These are phyloP conservation scores for Cygnus atratus DNA, from an alignment of 2,113 vertebrate genomes.

Conservation along the genomic window DNA sequence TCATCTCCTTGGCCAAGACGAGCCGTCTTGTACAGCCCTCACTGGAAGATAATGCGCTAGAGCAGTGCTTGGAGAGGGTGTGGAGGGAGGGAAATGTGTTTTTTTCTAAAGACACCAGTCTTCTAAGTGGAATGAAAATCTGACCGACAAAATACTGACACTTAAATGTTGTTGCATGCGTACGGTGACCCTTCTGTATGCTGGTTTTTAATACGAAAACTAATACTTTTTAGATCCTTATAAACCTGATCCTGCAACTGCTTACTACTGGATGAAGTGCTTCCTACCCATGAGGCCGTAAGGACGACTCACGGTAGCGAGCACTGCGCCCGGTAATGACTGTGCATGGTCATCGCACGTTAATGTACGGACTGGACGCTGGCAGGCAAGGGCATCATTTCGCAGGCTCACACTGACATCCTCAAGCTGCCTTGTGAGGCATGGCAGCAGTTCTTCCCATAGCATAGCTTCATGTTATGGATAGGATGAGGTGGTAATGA, in stretches of 20 bases:
- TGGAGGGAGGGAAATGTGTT: not conserved
- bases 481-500: not conserved
- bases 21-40: not conserved
- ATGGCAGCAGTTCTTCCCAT: not conserved
- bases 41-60: not conserved
- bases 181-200: not conserved
- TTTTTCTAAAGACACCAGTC: not conserved
- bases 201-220: not conserved
- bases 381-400: not conserved
- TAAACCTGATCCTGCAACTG: not conserved
- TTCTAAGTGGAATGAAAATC: not conserved
- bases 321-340: not conserved
- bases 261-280: not conserved
- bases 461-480: not conserved
- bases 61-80: not conserved
- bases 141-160: not conserved
- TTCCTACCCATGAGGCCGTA: not conserved
- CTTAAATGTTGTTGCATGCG: not conserved
- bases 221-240: not conserved
- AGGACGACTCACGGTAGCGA: not conserved
- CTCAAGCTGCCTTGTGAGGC: not conserved
- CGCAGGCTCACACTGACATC: not conserved
- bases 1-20: not conserved
- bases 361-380: rapidly evolving
- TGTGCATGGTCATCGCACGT: not conserved